Evolutionary conservation across 2,797 vertebrate species (phyloP).

Genomic region (Platyrinchus mystaceus): DNA sequence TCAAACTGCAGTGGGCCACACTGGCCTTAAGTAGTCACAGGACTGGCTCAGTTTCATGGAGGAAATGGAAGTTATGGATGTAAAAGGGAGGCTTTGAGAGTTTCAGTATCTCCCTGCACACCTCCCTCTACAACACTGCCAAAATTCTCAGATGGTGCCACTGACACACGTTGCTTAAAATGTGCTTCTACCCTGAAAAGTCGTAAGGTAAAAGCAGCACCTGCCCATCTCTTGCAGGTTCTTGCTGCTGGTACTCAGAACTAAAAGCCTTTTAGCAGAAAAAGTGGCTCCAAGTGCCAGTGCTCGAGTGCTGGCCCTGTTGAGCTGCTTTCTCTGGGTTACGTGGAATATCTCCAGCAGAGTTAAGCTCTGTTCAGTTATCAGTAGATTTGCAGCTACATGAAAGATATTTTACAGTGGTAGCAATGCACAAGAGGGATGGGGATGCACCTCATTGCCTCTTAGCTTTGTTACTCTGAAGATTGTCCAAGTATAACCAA

Average conservation of each 20-base stretch:
- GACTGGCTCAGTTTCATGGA: neutral
- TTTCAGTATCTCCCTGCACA: neutral
- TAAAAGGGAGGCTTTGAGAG: neutral
- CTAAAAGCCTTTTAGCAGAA: neutral
- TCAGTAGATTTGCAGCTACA: neutral
- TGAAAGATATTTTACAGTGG: neutral
- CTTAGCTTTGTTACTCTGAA: neutral
- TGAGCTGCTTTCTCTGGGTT: neutral
- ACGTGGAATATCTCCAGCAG: neutral
- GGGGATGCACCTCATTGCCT: neutral
- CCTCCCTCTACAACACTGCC: neutral
- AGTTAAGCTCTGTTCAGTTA: neutral
- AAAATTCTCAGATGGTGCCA: neutral
- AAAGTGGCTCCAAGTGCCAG: neutral
- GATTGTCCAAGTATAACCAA: neutral
- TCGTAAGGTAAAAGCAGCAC: neutral
- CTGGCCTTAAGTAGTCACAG: neutral
- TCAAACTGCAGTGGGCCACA: neutral
- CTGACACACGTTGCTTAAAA: neutral
- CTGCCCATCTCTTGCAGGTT: neutral
- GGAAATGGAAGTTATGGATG: neutral
- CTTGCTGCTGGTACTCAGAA: neutral
- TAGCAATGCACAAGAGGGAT: neutral
- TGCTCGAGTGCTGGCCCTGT: neutral
- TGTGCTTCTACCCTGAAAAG: neutral